A percentile compares a stretch with the other conserved stretches of the same genome.
Conservation (phyloP, 2,888 invertebrate genomes). For the Pimpla rufipes region DNA sequence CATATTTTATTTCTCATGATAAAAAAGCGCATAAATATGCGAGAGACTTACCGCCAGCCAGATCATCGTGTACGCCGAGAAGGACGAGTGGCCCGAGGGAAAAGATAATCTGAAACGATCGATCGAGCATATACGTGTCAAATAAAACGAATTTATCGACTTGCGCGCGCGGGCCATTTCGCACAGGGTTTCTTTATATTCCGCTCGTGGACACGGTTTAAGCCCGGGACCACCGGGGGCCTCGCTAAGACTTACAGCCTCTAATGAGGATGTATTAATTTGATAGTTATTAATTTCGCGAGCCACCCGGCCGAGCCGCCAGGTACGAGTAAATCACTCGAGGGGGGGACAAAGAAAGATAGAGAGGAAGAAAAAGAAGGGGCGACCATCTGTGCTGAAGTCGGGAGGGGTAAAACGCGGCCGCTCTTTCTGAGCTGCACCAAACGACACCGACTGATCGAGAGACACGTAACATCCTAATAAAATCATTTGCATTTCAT, state of each 20-base stretch:
- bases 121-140: conserved; percentile 73
- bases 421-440: background rate
- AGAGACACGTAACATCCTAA: too few relatives aligned
- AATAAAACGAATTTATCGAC: conserved; percentile 70
- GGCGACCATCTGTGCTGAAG: too few relatives aligned
- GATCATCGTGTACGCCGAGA: conserved; percentile 94
- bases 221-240: conserved; percentile 18
- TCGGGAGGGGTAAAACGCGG: background rate
- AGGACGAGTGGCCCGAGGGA: conserved; percentile 96
- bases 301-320: conserved; percentile 47
- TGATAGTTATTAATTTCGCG: conserved; percentile 75
- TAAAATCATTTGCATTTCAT: too few relatives aligned
- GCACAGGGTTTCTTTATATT: conserved; percentile 18
- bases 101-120: conserved; percentile 90
- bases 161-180: background rate
- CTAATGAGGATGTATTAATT: conserved; percentile 74
- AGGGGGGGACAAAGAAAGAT: background rate
- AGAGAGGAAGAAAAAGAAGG: background rate
- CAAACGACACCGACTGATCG: background rate
- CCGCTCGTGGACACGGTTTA: background rate
- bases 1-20: conserved; percentile 20
- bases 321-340: conserved; percentile 32
- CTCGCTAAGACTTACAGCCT: conserved; percentile 36
- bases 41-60: conserved; percentile 90
- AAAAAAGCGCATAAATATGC: conserved; percentile 22